Percentiles rank a stretch among this genome's conserved stretches.
These are phyloP conservation scores for Platynereis dumerilii DNA, from an alignment of 2,888 invertebrate genomes.

Conservation along the genomic window DNA sequence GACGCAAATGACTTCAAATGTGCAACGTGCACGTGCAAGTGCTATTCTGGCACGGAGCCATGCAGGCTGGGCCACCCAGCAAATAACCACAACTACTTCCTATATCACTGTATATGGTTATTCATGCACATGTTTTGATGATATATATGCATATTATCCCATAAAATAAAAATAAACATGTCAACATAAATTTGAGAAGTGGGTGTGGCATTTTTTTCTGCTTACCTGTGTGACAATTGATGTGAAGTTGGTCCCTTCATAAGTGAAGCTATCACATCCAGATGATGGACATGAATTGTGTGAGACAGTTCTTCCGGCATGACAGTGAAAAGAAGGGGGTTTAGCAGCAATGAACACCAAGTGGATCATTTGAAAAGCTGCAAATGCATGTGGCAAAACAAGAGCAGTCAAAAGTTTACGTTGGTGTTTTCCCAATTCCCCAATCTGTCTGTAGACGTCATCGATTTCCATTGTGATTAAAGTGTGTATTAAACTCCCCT, in stretches of 20 bases:
- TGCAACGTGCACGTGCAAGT: background rate
- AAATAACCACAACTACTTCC: too few relatives aligned
- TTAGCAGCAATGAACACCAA: conserved; percentile 37
- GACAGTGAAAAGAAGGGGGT: conserved; percentile 31
- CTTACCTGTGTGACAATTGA: conserved; percentile 38
- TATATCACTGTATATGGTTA: too few relatives aligned
- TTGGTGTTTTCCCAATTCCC: conserved; percentile 37
- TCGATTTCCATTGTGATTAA: conserved; percentile 37
- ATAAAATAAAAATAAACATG: too few relatives aligned
- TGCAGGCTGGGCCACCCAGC: too few relatives aligned
- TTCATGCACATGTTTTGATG: too few relatives aligned
- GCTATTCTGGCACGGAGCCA: too few relatives aligned
- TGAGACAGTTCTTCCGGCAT: background rate
- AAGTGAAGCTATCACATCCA: conserved; percentile 14
- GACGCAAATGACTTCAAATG: background rate
- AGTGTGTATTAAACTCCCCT: too few relatives aligned
- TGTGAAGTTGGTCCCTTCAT: conserved; percentile 30
- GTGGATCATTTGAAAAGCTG: conserved; percentile 36
- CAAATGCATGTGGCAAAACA: conserved; percentile 28
- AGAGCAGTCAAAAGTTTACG: conserved; percentile 23
- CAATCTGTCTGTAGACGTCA: conserved; percentile 33
- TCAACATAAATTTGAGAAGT: too few relatives aligned
- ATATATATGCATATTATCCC: too few relatives aligned
- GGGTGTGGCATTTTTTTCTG: background rate
- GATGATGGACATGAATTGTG: background rate